Conservation (phyloP, 2,113 vertebrate species). For the Pyxicephalus adspersus region DNA sequence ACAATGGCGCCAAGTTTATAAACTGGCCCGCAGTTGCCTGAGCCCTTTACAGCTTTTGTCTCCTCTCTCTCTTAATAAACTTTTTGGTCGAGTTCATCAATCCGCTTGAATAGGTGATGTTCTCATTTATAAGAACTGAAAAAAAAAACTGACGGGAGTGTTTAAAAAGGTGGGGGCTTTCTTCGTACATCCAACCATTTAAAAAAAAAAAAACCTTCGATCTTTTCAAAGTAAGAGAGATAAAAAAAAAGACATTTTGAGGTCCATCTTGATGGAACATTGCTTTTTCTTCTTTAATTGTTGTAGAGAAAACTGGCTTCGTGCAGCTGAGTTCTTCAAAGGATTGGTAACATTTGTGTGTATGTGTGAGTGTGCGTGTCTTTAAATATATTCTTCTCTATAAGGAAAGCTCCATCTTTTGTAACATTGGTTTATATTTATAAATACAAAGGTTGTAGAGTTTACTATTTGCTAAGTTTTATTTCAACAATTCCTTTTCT, state of each 20-base stretch:
- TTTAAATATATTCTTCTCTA: too few relatives aligned
- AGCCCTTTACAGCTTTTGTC: slow-evolving; percentile 91
- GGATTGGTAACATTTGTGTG: too few relatives aligned
- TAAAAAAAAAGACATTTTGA: not conserved
- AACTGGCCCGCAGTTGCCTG: slow-evolving; percentile 90
- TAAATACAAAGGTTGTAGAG: too few relatives aligned
- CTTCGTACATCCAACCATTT: slow-evolving; percentile 59
- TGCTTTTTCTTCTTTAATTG: not conserved
- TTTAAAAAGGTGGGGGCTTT: slow-evolving; percentile 59
- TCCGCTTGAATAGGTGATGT: slow-evolving; percentile 92
- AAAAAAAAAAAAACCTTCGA: slow-evolving; percentile 68
- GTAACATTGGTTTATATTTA: too few relatives aligned
- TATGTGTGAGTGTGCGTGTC: too few relatives aligned
- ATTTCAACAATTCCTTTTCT: too few relatives aligned
- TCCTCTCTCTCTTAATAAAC: slow-evolving; percentile 96
- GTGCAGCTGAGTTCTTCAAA: too few relatives aligned
- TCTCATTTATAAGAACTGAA: slow-evolving; percentile 86
- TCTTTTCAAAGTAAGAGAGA: slow-evolving; percentile 26
- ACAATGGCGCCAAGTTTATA: slow-evolving; percentile 94
- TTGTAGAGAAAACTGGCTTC: not conserved
- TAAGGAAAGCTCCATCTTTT: too few relatives aligned
- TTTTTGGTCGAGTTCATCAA: slow-evolving; percentile 99
- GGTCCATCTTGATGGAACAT: not conserved
- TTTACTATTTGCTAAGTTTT: too few relatives aligned
- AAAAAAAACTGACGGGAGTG: slow-evolving; percentile 88